These are phyloP conservation scores for Toxotes jaculatrix DNA, from an alignment of 2,113 vertebrate species.

Conservation along the genomic window DNA sequence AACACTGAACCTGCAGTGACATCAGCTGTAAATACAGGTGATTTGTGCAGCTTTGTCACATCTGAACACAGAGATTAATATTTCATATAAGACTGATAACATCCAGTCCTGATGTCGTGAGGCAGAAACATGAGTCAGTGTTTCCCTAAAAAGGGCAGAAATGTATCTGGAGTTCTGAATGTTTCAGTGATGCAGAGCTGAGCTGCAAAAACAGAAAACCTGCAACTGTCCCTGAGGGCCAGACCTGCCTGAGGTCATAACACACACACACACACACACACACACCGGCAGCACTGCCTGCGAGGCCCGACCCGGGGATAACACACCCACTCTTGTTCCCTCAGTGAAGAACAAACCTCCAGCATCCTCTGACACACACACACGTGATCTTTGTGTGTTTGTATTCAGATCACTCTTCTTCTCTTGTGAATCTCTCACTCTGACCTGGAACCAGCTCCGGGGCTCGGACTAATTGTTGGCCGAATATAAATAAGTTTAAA, in stretches of 20 bases:
- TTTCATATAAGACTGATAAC: neutral
- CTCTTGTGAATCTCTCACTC: constrained; percentile 33
- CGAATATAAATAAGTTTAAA: constrained; percentile 50
- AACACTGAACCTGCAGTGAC: neutral
- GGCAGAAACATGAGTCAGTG: neutral
- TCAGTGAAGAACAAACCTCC: constrained; percentile 10
- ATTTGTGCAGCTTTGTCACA: neutral
- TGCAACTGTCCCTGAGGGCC: neutral
- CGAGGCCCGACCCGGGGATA: constrained; percentile 26
- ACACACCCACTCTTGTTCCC: constrained; percentile 17
- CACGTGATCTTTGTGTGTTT: neutral
- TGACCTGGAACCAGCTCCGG: constrained; percentile 64
- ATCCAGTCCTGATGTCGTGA: too few relatives aligned
- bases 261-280: constrained; percentile 15
- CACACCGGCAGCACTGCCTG: constrained; percentile 27
- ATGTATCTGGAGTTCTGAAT: neutral
- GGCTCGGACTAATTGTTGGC: constrained; percentile 61
- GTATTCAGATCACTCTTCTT: constrained; percentile 42
- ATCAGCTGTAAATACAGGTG: too few relatives aligned
- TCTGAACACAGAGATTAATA: neutral
- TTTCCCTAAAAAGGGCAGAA: neutral
- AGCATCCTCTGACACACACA: constrained; percentile 21
- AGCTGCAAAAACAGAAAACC: neutral
- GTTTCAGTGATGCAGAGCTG: neutral
- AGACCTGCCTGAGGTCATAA: constrained; percentile 38